These are phyloP conservation scores for Sipha maydis DNA, from an alignment of 2,888 invertebrate genomes.

Conservation along the genomic window DNA sequence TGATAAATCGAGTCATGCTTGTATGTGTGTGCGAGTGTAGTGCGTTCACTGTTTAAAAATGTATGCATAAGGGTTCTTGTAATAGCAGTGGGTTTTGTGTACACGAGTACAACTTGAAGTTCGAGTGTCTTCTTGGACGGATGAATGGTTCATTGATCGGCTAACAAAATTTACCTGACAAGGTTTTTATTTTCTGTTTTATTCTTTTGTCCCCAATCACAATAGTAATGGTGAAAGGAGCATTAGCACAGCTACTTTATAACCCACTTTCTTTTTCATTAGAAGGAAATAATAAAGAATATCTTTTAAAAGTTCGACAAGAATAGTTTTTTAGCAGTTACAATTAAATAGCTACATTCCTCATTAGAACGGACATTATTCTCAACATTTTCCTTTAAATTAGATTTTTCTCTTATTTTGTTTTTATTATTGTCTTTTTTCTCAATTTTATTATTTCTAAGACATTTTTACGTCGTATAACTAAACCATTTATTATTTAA, in stretches of 20 bases:
- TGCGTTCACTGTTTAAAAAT: background rate
- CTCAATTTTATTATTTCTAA: background rate
- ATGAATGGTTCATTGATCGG: constrained; percentile 41
- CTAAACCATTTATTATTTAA: background rate
- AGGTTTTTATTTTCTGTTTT: constrained; percentile 25
- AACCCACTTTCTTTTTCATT: constrained; percentile 24
- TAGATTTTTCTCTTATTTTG: constrained; percentile 17
- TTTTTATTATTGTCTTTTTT: background rate
- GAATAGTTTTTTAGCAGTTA: constrained; percentile 7
- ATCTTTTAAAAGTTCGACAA: constrained; percentile 42
- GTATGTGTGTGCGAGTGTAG: background rate
- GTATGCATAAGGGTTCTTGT: background rate
- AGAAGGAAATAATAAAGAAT: constrained; percentile 11
- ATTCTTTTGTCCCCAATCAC: constrained; percentile 31
- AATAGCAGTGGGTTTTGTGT: background rate
- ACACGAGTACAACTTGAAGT: background rate
- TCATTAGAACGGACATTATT: constrained; percentile 46
- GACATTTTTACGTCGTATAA: background rate
- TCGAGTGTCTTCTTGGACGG: constrained; percentile 21
- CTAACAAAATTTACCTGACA: constrained; percentile 48
- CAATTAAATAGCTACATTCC: constrained; percentile 41
- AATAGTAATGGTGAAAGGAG: background rate
- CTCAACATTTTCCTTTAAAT: constrained; percentile 5
- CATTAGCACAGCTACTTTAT: constrained; percentile 9
- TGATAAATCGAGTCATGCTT: background rate